Percentiles rank a stretch among this genome's conserved stretches.
phyloP scores from a whole-genome alignment of 2,113 vertebrate species.

The Nothocercus nigrocapillus region DNA sequence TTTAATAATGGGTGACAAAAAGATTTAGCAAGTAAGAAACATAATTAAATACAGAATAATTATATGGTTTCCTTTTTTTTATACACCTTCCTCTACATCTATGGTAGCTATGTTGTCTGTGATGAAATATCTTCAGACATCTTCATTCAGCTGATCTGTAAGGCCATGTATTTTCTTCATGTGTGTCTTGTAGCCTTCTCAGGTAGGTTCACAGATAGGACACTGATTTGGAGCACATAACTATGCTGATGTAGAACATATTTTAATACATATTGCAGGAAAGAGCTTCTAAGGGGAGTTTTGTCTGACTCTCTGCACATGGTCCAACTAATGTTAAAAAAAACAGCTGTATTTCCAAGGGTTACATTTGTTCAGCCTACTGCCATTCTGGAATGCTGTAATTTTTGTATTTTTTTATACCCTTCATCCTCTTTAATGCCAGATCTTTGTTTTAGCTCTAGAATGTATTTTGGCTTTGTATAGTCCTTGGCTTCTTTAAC shows the following conservation, averaged over 20 bases:
- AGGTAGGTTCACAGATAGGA: neutral
- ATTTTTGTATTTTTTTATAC: neutral
- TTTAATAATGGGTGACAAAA: neutral
- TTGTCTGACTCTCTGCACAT: neutral
- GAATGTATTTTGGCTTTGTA: neutral
- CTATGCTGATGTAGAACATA: neutral
- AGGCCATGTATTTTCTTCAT: neutral
- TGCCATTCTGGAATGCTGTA: fast-evolving
- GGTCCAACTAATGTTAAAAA: neutral
- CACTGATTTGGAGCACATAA: neutral
- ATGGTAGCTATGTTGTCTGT: neutral
- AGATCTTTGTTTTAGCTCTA: neutral
- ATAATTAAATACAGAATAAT: neutral
- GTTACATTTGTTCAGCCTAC: neutral
- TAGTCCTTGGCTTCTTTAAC: neutral
- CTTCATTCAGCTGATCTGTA: neutral
- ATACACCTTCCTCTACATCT: neutral
- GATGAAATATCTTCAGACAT: neutral
- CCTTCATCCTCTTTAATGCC: neutral
- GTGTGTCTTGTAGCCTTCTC: neutral
- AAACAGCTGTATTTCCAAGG: neutral
- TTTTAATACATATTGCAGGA: neutral
- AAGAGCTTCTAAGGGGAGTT: neutral
- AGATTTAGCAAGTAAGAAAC: neutral
- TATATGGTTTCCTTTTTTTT: neutral